These are phyloP conservation scores for Orcinus orca DNA, from an alignment of 2,113 vertebrate genomes.

Conservation along the genomic window DNA sequence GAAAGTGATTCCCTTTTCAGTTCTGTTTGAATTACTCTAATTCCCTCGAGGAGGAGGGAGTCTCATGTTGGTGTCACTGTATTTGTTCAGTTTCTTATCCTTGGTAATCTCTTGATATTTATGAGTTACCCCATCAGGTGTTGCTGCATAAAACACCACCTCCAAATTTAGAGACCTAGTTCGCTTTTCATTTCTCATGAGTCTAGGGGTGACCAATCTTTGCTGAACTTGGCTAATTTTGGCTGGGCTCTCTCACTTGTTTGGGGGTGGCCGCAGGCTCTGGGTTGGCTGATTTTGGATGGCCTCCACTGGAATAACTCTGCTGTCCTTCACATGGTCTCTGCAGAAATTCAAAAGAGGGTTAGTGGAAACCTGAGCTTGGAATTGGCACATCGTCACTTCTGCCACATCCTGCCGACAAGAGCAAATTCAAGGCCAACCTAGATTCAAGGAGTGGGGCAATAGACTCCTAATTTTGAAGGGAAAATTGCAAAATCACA, in stretches of 20 bases:
- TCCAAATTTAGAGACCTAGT: background rate
- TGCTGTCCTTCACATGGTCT: background rate
- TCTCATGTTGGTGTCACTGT: background rate
- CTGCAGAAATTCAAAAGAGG: background rate
- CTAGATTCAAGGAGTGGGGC: background rate
- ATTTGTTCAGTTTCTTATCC: background rate
- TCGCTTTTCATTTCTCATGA: background rate
- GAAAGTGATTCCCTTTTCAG: background rate
- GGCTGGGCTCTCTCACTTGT: background rate
- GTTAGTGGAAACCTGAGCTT: background rate
- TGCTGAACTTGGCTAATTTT: background rate
- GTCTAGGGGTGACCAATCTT: background rate
- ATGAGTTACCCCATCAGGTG: background rate
- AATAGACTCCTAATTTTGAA: too few species aligned
- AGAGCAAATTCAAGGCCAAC: too few species aligned
- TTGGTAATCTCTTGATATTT: background rate
- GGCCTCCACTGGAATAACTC: background rate
- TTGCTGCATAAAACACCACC: background rate
- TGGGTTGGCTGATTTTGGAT: background rate
- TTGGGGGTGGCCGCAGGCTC: background rate
- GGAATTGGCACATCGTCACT: rapidly evolving
- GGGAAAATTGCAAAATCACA: background rate
- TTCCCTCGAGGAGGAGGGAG: background rate
- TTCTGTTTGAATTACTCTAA: background rate
- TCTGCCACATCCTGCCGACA: background rate